Evolutionary conservation across 2,888 invertebrate genomes (phyloP).

Genomic region (Empis stercorea): DNA sequence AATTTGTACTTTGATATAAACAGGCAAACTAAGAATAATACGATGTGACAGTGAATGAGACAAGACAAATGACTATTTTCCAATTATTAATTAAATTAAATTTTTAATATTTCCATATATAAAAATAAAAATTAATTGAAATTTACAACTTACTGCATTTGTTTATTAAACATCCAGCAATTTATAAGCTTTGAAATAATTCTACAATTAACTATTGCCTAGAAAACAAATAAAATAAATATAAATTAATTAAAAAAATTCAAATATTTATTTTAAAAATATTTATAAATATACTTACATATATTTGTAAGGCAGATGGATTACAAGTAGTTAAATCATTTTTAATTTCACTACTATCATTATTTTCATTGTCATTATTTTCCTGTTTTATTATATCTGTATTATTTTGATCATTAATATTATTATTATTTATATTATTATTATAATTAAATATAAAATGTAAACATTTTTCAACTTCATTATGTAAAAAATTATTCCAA

Average conservation of each 20-base stretch:
- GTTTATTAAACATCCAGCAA: constrained; percentile 67
- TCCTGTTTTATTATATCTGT: background rate
- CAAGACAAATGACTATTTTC: no score
- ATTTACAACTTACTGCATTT: constrained; percentile 55
- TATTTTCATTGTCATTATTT: constrained; percentile 3
- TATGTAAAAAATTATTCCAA: constrained; percentile 94
- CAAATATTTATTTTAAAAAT: background rate
- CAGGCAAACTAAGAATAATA: background rate
- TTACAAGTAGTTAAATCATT: constrained; percentile 13
- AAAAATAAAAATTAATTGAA: background rate
- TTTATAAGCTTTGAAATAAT: constrained; percentile 67
- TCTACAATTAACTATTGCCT: constrained; percentile 69
- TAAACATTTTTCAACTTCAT: constrained; percentile 71
- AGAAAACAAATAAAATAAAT: constrained; percentile 16
- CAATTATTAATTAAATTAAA: no score
- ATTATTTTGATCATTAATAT: constrained; percentile 17
- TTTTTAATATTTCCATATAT: no score
- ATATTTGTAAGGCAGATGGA: constrained; percentile 41
- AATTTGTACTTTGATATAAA: no score
- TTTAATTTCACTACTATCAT: background rate
- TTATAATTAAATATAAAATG: constrained; percentile 47
- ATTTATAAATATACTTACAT: constrained; percentile 35
- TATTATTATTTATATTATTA: constrained; percentile 27
- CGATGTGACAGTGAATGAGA: no score
- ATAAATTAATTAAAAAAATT: constrained; percentile 1